phyloP scores from a whole-genome alignment of 1,140 invertebrate species.

The Sarcophaga bullata region DNA sequence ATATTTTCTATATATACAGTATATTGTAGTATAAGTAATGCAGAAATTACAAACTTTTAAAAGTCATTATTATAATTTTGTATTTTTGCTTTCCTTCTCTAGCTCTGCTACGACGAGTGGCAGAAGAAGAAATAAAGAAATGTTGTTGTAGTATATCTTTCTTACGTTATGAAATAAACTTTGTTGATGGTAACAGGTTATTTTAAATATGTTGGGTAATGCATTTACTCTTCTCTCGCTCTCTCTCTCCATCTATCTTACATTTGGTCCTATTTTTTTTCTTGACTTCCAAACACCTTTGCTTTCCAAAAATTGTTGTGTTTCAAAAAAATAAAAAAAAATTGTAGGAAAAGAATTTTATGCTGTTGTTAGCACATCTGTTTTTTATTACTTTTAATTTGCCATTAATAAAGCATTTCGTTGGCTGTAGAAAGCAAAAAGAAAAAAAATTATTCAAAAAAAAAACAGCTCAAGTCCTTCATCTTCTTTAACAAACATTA shows the following conservation, averaged over 20 bases:
- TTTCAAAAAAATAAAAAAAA: background rate
- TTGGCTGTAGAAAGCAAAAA: constrained; percentile 35
- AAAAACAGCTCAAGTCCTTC: background rate
- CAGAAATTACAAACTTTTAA: constrained; percentile 38
- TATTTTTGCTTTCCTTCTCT: background rate
- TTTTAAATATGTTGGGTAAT: constrained; percentile 20
- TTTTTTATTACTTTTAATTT: constrained; percentile 66
- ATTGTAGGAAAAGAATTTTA: constrained; percentile 44
- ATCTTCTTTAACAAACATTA: constrained; percentile 23
- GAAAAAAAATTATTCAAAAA: background rate
- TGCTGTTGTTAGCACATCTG: constrained; percentile 65
- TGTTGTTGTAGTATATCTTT: background rate
- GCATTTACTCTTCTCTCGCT: background rate
- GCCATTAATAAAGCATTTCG: constrained; percentile 65
- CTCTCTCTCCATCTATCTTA: background rate
- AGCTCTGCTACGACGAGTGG: too few species aligned
- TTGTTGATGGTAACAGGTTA: constrained; percentile 26
- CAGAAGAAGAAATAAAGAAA: constrained; percentile 16
- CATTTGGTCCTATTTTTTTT: background rate
- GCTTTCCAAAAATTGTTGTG: background rate
- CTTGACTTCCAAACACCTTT: background rate
- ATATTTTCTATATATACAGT: constrained; percentile 50
- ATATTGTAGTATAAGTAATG: constrained; percentile 27
- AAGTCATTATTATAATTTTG: constrained; percentile 47
- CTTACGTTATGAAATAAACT: constrained; percentile 34